Evolutionary conservation across 2,888 invertebrate species (phyloP).

Genomic region (Phyllotreta cruciferae): DNA sequence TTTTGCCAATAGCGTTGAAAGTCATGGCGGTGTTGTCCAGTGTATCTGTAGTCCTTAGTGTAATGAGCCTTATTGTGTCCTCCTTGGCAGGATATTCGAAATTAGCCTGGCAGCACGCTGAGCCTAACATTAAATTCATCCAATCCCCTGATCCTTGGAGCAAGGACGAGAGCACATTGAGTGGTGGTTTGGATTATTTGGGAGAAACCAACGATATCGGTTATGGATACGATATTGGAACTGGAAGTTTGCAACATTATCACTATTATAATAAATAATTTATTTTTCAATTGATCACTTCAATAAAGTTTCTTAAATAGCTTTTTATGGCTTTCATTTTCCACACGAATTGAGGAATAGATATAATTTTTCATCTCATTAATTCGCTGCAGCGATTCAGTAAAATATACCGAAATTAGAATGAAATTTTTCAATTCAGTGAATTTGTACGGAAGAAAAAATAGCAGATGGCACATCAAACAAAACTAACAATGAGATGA

Average conservation of each 20-base stretch:
- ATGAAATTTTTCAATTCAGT: no score
- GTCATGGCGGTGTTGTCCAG: slow-evolving; percentile 72
- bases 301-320: neutral
- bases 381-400: no score
- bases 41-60: slow-evolving; percentile 63
- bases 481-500: no score
- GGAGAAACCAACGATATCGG: neutral
- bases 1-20: slow-evolving; percentile 74
- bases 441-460: no score
- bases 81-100: slow-evolving; percentile 68
- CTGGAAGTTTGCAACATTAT: slow-evolving; percentile 10
- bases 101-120: slow-evolving; percentile 28
- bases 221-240: slow-evolving; percentile 1
- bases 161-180: slow-evolving; percentile 58
- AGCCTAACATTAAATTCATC: slow-evolving; percentile 50
- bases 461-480: no score
- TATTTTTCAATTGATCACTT: neutral
- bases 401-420: no score
- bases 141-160: slow-evolving; percentile 57
- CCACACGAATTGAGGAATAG: no score
- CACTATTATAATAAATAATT: slow-evolving; percentile 22
- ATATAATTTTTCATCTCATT: no score
- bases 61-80: slow-evolving; percentile 66
- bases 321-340: neutral
- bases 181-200: slow-evolving; percentile 2